Evolutionary conservation across 2,113 vertebrate genomes (phyloP), one percentile per base, ranked within the genome.

Genomic region (Neodontobutis hainanensis): DNA sequence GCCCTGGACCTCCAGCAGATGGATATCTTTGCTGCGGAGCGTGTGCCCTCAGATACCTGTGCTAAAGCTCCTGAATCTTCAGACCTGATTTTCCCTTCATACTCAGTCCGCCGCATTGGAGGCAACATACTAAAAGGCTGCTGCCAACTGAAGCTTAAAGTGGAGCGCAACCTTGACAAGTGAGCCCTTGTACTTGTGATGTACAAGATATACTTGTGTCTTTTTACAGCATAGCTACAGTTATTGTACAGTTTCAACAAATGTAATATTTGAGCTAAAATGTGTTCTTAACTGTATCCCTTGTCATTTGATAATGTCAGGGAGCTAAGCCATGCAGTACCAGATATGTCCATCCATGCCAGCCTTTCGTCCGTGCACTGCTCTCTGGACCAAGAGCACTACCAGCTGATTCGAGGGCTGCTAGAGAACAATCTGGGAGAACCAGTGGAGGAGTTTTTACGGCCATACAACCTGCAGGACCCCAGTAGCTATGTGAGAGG

Each of bases 161-260:
- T 99, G 58, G 97, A 99, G 59, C 95, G 96, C 58, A 99, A 99
- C 84, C 86, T 99, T 60, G 97, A 99, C 89, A 98, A 93, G 97
- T 99, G 88, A 10, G 85, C 1, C 15, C 12, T n/a, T n/a, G n/a
- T n/a, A n/a, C n/a, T n/a, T n/a, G n/a, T n/a, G n/a, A n/a, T 34
- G 12, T 27, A n/a, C n/a, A 6, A 52, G 49, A 27, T 2, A 3
- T 27, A 27, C 3, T 27, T 27, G 19, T 27, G 19, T 27, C 19
- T 3, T 27, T 27, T 27, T 27, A 27, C 19, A 27, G 19, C 19
- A 27, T 27, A 27, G 19, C 19, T 27, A 27, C 19, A 27, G 19
- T 27, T 27, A 27, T 27, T 27, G 19, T 27, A 27, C 19, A 27
- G 19, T 27, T 27, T 27, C 19, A 27, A 27, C 19, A 27, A 27